A percentile compares a stretch with the other conserved stretches of the same genome.
These are phyloP conservation scores for Quadroppia sp. DNA, from an alignment of 2,888 invertebrate genomes.

Conservation along the genomic window DNA sequence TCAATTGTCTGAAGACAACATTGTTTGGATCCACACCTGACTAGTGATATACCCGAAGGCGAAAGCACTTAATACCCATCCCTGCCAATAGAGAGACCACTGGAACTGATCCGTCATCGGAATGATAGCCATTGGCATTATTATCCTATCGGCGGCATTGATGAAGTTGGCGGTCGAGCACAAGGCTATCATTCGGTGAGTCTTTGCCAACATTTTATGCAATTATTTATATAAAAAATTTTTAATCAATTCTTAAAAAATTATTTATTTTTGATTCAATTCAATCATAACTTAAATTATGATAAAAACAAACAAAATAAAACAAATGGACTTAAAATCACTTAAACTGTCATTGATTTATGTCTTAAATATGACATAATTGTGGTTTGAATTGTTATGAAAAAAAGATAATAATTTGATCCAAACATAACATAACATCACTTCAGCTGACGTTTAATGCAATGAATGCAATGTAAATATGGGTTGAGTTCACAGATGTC, in stretches of 20 bases:
- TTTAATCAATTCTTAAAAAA: background rate
- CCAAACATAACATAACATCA: too few species aligned
- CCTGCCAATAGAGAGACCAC: constrained; percentile 67
- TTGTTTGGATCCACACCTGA: constrained; percentile 58
- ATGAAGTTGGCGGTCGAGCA: constrained; percentile 71
- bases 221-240: background rate
- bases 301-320: too few species aligned
- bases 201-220: constrained; percentile 21
- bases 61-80: constrained; percentile 70
- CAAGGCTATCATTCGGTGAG: constrained; percentile 56
- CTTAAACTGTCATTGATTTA: too few species aligned
- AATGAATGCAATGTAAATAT: constrained; percentile 4
- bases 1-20: background rate
- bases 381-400: too few species aligned
- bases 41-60: constrained; percentile 71
- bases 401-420: too few species aligned
- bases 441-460: constrained; percentile 1
- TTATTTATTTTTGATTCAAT: too few species aligned
- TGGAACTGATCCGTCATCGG: constrained; percentile 67
- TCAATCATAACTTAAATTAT: too few species aligned
- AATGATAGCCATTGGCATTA: constrained; percentile 72
- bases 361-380: background rate
- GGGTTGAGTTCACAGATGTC: constrained; percentile 3
- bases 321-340: too few species aligned
- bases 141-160: constrained; percentile 69